phyloP scores from a whole-genome alignment of 2,888 invertebrate genomes.

The Psylliodes chrysocephalus region DNA sequence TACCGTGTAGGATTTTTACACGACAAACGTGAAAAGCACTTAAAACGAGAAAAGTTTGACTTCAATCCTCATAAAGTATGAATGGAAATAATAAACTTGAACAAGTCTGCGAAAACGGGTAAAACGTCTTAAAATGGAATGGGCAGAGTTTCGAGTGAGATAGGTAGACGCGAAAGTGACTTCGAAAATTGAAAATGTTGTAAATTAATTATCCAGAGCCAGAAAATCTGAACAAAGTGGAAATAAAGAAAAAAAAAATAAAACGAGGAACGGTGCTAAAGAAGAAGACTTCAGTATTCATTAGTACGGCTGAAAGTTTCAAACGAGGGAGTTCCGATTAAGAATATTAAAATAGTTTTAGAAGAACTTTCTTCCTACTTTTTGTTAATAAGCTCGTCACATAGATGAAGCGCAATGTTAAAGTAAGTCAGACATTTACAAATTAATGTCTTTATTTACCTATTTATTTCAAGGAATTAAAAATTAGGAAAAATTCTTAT shows the following conservation, averaged over 20 bases:
- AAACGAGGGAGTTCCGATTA: neutral
- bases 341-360: slow-evolving; percentile 2
- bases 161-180: slow-evolving; percentile 4
- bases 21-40: neutral
- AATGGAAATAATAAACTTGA: slow-evolving; percentile 12
- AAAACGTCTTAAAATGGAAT: neutral
- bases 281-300: neutral
- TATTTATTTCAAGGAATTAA: too few species aligned
- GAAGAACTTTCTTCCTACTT: too few species aligned
- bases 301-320: neutral
- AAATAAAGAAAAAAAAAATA: neutral
- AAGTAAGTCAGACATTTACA: too few species aligned
- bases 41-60: neutral
- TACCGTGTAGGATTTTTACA: neutral
- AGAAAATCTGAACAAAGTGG: neutral
- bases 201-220: slow-evolving; percentile 4
- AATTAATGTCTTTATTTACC: too few species aligned
- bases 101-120: neutral
- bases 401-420: too few species aligned
- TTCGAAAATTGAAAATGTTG: slow-evolving; percentile 13
- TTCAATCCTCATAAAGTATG: slow-evolving; percentile 10
- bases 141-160: too few species aligned
- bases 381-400: too few species aligned
- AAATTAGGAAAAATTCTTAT: too few species aligned
- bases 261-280: too few species aligned